These are phyloP conservation scores for Drosophila limbata DNA, from an alignment of 2,888 invertebrate genomes.

Conservation along the genomic window DNA sequence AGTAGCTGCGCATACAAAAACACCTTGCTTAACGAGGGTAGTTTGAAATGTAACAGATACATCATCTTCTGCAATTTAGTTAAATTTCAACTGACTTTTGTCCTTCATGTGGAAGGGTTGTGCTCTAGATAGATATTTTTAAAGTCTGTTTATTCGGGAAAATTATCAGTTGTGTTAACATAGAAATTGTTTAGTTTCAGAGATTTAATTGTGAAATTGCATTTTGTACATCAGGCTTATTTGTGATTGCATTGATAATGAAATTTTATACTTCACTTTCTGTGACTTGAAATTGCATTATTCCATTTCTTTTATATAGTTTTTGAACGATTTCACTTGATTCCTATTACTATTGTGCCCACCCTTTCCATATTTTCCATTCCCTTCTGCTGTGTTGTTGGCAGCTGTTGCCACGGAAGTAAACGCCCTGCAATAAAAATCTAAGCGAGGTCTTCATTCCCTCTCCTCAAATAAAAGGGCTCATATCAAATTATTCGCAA, in stretches of 20 bases:
- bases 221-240: too few species aligned
- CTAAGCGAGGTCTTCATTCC: conserved; percentile 15
- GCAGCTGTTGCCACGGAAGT: conserved; percentile 77
- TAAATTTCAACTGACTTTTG: background rate
- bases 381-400: background rate
- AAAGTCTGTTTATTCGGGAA: background rate
- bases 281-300: background rate
- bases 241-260: too few species aligned
- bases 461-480: conserved; percentile 15
- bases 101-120: too few species aligned
- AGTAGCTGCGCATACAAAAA: conserved; percentile 41
- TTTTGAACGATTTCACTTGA: background rate
- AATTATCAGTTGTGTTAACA: too few species aligned
- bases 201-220: too few species aligned
- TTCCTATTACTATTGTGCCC: conserved; percentile 7
- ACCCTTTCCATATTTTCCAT: conserved; percentile 6
- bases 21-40: conserved; percentile 41
- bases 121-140: background rate
- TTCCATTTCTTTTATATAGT: background rate
- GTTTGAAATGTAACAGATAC: conserved; percentile 1
- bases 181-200: too few species aligned
- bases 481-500: conserved; percentile 76
- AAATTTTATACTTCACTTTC: background rate
- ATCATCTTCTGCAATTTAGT: background rate
- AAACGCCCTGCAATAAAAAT: conserved; percentile 72